Conservation (phyloP, 2,113 vertebrate genomes). For the Tychaedon coryphoeus region DNA sequence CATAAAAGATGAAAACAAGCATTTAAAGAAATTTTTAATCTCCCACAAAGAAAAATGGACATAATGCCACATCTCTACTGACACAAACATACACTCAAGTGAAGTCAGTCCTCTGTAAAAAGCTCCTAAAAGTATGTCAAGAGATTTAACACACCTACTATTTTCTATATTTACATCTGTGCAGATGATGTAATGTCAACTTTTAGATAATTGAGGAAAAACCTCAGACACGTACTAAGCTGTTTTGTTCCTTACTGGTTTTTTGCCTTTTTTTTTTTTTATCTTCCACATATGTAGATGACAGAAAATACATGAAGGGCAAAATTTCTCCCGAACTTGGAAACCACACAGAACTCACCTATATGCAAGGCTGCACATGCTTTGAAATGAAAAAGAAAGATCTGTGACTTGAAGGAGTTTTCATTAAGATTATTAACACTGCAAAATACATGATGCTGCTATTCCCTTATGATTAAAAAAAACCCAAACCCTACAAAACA, state of each 20-base stretch:
- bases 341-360: background rate
- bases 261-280: background rate
- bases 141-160: constrained; percentile 22
- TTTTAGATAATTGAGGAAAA: constrained; percentile 7
- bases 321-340: background rate
- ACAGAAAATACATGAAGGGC: background rate
- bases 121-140: background rate
- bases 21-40: background rate
- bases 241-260: background rate
- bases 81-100: background rate
- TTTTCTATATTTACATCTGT: constrained; percentile 43
- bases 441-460: background rate
- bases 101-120: background rate
- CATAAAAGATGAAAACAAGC: background rate
- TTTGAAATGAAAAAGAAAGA: background rate
- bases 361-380: background rate
- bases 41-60: background rate
- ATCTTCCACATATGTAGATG: background rate
- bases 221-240: background rate
- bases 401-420: background rate
- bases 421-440: background rate
- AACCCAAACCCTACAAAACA: background rate
- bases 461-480: background rate
- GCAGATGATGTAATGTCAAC: constrained; percentile 19
- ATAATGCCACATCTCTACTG: background rate